Conservation (phyloP, 1,140 invertebrate genomes). For the Tenebrio molitor region DNA sequence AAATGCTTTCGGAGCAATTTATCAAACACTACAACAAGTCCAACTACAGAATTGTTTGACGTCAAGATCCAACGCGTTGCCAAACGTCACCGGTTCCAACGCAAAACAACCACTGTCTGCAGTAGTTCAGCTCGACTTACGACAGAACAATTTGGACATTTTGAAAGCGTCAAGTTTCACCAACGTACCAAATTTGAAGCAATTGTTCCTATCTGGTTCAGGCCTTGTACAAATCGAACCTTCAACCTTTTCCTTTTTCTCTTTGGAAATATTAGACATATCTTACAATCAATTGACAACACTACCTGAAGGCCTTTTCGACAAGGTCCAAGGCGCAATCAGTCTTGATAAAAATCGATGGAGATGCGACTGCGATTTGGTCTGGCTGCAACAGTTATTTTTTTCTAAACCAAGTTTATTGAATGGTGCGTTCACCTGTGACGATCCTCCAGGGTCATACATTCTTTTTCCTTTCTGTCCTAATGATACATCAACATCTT, state of each 20-base stretch:
- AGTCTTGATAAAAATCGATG: constrained; percentile 28
- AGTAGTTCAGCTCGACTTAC: constrained; percentile 12
- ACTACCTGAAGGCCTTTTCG: constrained; percentile 41
- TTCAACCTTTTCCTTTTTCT: not conserved
- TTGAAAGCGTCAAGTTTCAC: not conserved
- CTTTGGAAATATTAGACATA: constrained; percentile 1
- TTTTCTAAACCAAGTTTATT: no score
- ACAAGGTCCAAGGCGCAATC: not conserved
- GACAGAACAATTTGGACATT: not conserved
- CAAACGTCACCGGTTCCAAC: constrained; percentile 26
- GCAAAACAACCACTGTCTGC: not conserved
- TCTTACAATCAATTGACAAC: constrained; percentile 24
- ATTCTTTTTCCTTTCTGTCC: no score
- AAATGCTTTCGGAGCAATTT: no score
- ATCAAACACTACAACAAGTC: no score
- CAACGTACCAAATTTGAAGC: not conserved
- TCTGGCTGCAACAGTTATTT: constrained; percentile 48
- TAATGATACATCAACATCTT: no score
- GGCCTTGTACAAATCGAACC: not conserved
- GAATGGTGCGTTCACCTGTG: no score
- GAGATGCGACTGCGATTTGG: constrained; percentile 44
- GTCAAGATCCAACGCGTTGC: not conserved
- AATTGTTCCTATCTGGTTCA: not conserved
- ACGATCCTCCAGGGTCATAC: no score
- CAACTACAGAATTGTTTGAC: no score